Conservation (phyloP, 2,113 vertebrate species). For the Caretta caretta region DNA sequence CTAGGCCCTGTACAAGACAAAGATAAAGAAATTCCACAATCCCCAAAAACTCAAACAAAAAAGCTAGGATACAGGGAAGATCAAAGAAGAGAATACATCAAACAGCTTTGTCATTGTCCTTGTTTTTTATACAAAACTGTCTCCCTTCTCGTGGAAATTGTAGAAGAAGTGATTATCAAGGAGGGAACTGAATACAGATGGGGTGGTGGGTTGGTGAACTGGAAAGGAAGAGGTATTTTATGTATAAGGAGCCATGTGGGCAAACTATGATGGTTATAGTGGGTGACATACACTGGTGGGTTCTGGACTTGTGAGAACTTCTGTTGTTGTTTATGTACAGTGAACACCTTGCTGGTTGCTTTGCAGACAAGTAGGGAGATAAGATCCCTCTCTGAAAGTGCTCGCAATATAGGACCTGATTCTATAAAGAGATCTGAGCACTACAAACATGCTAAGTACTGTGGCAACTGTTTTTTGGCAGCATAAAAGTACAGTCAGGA, state of each 20-base stretch:
- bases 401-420: not conserved
- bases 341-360: slow-evolving; percentile 49
- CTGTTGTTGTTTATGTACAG: slow-evolving; percentile 36
- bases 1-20: not conserved
- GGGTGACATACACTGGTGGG: not conserved
- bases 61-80: not conserved
- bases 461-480: not conserved
- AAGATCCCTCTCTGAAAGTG: slow-evolving; percentile 24
- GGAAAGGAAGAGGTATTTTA: slow-evolving; percentile 30
- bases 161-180: not conserved
- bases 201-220: not conserved
- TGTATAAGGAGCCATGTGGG: not conserved
- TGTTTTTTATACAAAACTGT: not conserved
- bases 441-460: not conserved
- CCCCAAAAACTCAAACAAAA: not conserved
- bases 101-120: not conserved
- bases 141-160: not conserved
- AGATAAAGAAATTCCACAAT: not conserved
- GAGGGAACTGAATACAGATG: not conserved
- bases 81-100: not conserved
- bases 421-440: not conserved
- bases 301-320: slow-evolving; percentile 36
- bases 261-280: not conserved
- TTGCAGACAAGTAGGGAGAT: slow-evolving; percentile 26
- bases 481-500: not conserved